phyloP scores from a whole-genome alignment of 2,888 invertebrate genomes.

The Agriotes lineatus region DNA sequence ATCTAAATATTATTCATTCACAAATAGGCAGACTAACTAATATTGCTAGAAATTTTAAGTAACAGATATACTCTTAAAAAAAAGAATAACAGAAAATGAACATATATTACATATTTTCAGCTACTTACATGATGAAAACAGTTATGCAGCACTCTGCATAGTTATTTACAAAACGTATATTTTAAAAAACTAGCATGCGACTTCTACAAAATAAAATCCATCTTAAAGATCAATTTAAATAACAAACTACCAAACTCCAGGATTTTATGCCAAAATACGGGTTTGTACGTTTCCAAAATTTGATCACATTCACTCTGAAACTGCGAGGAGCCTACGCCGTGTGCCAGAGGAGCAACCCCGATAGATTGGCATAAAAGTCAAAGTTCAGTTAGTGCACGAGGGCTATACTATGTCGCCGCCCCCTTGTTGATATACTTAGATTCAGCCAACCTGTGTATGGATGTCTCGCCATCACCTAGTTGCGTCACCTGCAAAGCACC shows the following conservation, averaged over 20 bases:
- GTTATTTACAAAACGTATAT: too few relatives aligned
- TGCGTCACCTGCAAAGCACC: slow-evolving; percentile 66
- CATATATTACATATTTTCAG: slow-evolving; percentile 23
- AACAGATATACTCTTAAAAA: slow-evolving; percentile 24
- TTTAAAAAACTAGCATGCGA: neutral
- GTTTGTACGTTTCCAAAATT: neutral
- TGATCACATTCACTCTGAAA: neutral
- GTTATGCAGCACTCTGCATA: too few relatives aligned
- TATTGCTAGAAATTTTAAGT: slow-evolving; percentile 39
- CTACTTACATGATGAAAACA: slow-evolving; percentile 25
- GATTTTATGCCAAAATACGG: slow-evolving; percentile 13
- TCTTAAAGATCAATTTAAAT: slow-evolving; percentile 2
- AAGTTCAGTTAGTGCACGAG: slow-evolving; percentile 17
- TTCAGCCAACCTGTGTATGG: slow-evolving; percentile 66
- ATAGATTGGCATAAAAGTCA: slow-evolving; percentile 34
- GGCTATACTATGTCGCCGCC: slow-evolving; percentile 56
- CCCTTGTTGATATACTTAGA: slow-evolving; percentile 66
- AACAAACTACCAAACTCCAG: neutral
- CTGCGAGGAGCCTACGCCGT: neutral
- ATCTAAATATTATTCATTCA: slow-evolving; percentile 52
- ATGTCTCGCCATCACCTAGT: slow-evolving; percentile 64
- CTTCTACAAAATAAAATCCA: neutral
- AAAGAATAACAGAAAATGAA: slow-evolving; percentile 20
- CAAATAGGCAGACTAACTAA: slow-evolving; percentile 46
- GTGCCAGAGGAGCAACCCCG: neutral